Conservation (phyloP, 30 jellyfish, hydroid and myxozoan genomes). For the Calvadosia cruxmelitensis region DNA sequence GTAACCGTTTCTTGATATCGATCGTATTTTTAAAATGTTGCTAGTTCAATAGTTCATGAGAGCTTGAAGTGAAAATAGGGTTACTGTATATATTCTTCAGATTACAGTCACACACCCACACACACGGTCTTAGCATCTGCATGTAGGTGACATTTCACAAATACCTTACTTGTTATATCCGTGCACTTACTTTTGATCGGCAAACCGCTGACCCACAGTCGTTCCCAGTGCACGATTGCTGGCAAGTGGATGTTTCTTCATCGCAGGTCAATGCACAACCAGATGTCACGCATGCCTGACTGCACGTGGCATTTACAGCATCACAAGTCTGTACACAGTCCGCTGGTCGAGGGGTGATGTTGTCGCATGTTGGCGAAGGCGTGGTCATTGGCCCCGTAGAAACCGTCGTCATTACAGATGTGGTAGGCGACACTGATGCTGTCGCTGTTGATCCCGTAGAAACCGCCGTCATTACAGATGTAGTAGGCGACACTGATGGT, state of each 20-base stretch:
- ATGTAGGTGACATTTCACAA: no score
- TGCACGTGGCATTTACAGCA: neutral
- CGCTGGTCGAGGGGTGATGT: neutral
- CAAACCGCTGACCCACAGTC: neutral
- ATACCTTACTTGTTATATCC: no score
- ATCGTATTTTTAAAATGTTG: no score
- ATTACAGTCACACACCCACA: no score
- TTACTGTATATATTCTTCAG: no score
- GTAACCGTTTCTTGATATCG: no score
- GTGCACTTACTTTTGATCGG: neutral
- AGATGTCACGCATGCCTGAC: neutral
- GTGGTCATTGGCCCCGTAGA: neutral
- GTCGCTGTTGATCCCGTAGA: neutral
- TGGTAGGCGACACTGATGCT: neutral
- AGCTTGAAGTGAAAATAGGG: no score
- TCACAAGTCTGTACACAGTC: neutral
- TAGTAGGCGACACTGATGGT: neutral
- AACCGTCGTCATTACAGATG: neutral
- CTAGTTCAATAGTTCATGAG: no score
- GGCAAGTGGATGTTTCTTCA: neutral
- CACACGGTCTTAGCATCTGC: no score
- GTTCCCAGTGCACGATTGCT: neutral
- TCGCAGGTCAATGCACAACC: neutral
- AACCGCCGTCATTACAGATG: neutral
- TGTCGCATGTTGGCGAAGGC: neutral